These are phyloP conservation scores for Caenorhabditis elegans DNA, from an alignment of 1,140 invertebrate species.

Conservation along the genomic window WBcel235 BX284606.5:2067001-2067500, in stretches of 20 bases:
- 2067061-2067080: not conserved
- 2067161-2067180: slow-evolving; percentile 41
- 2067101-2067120: not conserved
- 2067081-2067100: too few species aligned
- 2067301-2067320: not conserved
- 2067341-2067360: slow-evolving; percentile 30
- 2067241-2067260: too few species aligned
- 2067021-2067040: too few species aligned
- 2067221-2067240: too few species aligned
- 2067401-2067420: too few species aligned
- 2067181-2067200: slow-evolving; percentile 26
- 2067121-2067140: slow-evolving; percentile 36
- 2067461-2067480: slow-evolving; percentile 35
- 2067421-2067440: not conserved
- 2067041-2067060: not conserved
- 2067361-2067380: slow-evolving; percentile 27
- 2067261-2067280: too few species aligned
- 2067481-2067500: slow-evolving; percentile 50
- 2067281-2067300: not conserved
- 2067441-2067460: slow-evolving; percentile 31
- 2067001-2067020: not conserved
- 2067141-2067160: slow-evolving; percentile 37
- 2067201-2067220: too few species aligned
- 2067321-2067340: slow-evolving; percentile 2
- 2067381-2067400: too few species aligned